Evolutionary conservation across 2,888 invertebrate genomes (phyloP).

Genomic region (Epistrophe eligans): DNA sequence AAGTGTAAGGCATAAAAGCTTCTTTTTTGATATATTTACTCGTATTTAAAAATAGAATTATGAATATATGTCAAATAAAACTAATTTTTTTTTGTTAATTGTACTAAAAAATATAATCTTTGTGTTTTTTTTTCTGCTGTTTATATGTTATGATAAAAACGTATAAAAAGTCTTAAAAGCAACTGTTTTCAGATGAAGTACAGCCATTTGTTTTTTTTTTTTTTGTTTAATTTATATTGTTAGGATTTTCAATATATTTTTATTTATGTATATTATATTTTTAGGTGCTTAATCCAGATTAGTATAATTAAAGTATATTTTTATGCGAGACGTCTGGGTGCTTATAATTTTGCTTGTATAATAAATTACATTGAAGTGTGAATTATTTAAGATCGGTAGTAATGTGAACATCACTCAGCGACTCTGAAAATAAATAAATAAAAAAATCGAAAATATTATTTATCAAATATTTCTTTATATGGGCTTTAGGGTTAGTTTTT

Average conservation of each 20-base stretch:
- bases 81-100: constrained; percentile 37
- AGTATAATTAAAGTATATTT: constrained; percentile 31
- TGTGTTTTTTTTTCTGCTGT: constrained; percentile 45
- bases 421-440: constrained; percentile 62
- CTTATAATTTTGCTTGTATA: constrained; percentile 1
- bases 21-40: constrained; percentile 6
- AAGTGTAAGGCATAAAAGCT: constrained; percentile 40
- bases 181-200: constrained; percentile 61
- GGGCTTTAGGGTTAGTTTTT: constrained; percentile 3
- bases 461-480: neutral
- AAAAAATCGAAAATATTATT: neutral
- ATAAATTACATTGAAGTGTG: constrained; percentile 4
- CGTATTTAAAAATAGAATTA: constrained; percentile 36
- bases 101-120: constrained; percentile 54
- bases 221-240: neutral
- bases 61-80: constrained; percentile 16
- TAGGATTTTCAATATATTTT: neutral
- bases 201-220: constrained; percentile 38
- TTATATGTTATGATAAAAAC: constrained; percentile 52
- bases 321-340: constrained; percentile 61
- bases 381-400: constrained; percentile 52
- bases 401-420: constrained; percentile 62
- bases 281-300: constrained; percentile 36
- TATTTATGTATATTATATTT: neutral
- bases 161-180: constrained; percentile 67